phyloP scores from a whole-genome alignment of 2,888 invertebrate genomes.

The Melieria omissa region DNA sequence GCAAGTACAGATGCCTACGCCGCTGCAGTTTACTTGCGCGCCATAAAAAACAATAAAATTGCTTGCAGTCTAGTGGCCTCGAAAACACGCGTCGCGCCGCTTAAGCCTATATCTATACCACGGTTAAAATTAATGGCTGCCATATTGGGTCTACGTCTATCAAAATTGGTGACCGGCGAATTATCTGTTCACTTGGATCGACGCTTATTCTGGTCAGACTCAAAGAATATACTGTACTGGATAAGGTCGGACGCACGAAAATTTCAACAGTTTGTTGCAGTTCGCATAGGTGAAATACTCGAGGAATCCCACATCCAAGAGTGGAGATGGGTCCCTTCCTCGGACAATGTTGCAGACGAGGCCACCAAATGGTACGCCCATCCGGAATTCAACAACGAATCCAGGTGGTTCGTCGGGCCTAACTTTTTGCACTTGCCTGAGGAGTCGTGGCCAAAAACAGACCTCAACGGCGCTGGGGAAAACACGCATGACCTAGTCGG shows the following conservation, averaged over 20 bases:
- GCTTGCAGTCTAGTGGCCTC: not conserved
- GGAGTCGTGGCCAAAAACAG: conserved; percentile 1
- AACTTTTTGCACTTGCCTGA: conserved; percentile 6
- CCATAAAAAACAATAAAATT: not conserved
- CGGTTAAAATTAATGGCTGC: conserved; percentile 19
- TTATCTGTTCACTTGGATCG: conserved; percentile 6
- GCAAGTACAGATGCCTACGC: conserved; percentile 22
- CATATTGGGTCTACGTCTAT: conserved; percentile 9
- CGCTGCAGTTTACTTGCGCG: conserved; percentile 14
- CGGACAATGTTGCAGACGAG: conserved; percentile 34
- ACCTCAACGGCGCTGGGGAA: no score
- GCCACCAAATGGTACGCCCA: conserved; percentile 34
- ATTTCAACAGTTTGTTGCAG: conserved; percentile 35
- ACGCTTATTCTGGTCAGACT: conserved; percentile 25
- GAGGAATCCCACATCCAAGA: conserved; percentile 29
- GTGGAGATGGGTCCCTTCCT: conserved; percentile 35
- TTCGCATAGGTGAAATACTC: conserved; percentile 35
- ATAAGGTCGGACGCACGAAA: conserved; percentile 25
- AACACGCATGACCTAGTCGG: no score
- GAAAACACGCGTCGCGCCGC: conserved; percentile 29
- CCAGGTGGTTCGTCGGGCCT: conserved; percentile 31
- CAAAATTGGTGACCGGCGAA: conserved; percentile 2
- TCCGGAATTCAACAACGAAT: conserved; percentile 2
- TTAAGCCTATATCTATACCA: conserved; percentile 8
- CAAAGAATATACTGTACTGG: conserved; percentile 30